Conservation (phyloP, 1,140 invertebrate genomes). For the Capitella teleta region DNA sequence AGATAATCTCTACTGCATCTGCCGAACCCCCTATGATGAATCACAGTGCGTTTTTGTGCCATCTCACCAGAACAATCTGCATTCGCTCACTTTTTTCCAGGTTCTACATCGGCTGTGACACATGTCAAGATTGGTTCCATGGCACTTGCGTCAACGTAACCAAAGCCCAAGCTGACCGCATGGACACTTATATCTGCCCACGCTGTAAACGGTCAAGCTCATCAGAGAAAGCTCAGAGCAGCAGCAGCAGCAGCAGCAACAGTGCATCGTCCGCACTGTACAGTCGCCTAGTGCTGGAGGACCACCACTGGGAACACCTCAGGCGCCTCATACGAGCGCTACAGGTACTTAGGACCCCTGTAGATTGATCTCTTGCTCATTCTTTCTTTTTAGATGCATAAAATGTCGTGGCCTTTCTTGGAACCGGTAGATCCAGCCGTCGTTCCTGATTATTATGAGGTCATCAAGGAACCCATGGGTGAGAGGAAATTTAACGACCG, state of each 20-base stretch:
- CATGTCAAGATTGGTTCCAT: constrained; percentile 98
- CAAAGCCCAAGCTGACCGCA: constrained; percentile 83
- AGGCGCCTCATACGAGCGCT: not conserved
- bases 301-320: not conserved
- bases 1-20: constrained; percentile 89
- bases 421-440: constrained; percentile 89
- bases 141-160: constrained; percentile 91
- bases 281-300: too few relatives aligned
- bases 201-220: constrained; percentile 51
- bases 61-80: too few relatives aligned
- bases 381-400: constrained; percentile 30
- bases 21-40: constrained; percentile 92
- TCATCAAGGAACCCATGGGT: constrained; percentile 98
- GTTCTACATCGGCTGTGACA: constrained; percentile 97
- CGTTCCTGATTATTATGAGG: constrained; percentile 92
- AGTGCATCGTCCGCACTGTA: not conserved
- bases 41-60: constrained; percentile 67
- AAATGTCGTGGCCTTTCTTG: constrained; percentile 90
- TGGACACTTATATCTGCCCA: constrained; percentile 92
- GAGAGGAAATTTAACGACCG: constrained; percentile 30
- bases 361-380: not conserved
- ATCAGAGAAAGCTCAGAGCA: too few relatives aligned
- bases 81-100: too few relatives aligned
- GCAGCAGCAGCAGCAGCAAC: not conserved
- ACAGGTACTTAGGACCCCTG: not conserved